Conservation (phyloP, 2,113 vertebrate genomes). For the Dromaius novaehollandiae region DNA sequence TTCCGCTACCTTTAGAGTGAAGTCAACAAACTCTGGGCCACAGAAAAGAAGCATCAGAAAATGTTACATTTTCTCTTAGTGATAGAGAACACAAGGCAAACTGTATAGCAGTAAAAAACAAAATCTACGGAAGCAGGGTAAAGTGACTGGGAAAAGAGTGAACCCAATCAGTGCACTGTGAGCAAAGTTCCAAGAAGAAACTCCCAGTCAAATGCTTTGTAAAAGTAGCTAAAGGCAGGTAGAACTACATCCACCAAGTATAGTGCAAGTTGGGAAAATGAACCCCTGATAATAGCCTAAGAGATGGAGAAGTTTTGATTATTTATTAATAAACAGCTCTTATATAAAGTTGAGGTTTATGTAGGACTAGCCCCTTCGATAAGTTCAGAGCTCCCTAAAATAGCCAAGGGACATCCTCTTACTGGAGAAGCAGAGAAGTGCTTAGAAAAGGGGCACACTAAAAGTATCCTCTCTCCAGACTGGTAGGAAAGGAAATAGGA, state of each 20-base stretch:
- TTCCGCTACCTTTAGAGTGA: neutral
- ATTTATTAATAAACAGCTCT: neutral
- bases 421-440: conserved; percentile 3
- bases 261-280: conserved; percentile 30
- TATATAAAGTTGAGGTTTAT: conserved; percentile 7
- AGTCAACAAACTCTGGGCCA: neutral
- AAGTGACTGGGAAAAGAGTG: neutral
- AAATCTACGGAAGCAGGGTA: neutral
- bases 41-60: neutral
- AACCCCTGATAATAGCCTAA: neutral
- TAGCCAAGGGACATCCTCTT: neutral
- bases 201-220: neutral
- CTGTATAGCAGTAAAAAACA: neutral
- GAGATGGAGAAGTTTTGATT: neutral
- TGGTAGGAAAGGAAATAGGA: neutral
- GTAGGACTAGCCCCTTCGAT: neutral
- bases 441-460: neutral
- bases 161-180: neutral
- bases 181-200: neutral
- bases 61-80: neutral
- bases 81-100: neutral
- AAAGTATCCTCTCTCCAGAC: neutral
- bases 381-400: neutral
- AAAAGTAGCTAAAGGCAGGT: neutral
- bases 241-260: conserved; percentile 15